phyloP scores from a whole-genome alignment of 2,888 invertebrate genomes.

The Ryuthela nishihirai region DNA sequence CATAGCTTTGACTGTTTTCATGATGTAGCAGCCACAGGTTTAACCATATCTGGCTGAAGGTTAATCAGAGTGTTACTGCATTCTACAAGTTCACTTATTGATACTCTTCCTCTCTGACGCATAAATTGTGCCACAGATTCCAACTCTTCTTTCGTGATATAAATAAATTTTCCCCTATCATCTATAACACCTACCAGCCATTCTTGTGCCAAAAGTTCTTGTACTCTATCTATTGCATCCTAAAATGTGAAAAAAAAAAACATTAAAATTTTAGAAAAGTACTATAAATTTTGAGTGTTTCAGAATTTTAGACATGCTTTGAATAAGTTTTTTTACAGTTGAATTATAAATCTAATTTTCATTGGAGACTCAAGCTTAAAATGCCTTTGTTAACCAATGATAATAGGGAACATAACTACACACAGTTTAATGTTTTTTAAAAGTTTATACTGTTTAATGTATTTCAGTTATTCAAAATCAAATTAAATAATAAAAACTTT shows the following conservation, averaged over 20 bases:
- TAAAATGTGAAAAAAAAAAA: slow-evolving; percentile 38
- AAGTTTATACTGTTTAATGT: too few relatives aligned
- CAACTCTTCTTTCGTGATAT: slow-evolving; percentile 85
- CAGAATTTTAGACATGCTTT: neutral
- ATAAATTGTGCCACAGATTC: slow-evolving; percentile 93
- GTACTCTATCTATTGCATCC: slow-evolving; percentile 64
- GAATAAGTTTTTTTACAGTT: neutral
- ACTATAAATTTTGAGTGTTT: too few relatives aligned
- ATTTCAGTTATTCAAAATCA: too few relatives aligned
- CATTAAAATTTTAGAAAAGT: neutral
- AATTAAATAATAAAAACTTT: too few relatives aligned
- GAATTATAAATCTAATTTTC: too few relatives aligned
- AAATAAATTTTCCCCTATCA: slow-evolving; percentile 98
- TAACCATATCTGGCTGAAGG: slow-evolving; percentile 51
- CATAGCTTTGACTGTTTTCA: too few relatives aligned
- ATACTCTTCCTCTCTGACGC: slow-evolving; percentile 87
- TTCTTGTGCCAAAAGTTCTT: slow-evolving; percentile 74
- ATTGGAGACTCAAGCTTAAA: too few relatives aligned
- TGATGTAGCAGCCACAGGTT: slow-evolving; percentile 13
- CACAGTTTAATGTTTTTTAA: too few relatives aligned
- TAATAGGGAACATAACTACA: too few relatives aligned
- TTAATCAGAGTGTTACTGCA: slow-evolving; percentile 89
- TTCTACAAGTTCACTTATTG: slow-evolving; percentile 88
- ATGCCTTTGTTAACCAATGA: too few relatives aligned
- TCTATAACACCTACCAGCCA: slow-evolving; percentile 93